Percentiles rank a stretch among this genome's conserved stretches.
phyloP scores from a whole-genome alignment of 1,140 invertebrate genomes.

The Oryctes rhinoceros region DNA sequence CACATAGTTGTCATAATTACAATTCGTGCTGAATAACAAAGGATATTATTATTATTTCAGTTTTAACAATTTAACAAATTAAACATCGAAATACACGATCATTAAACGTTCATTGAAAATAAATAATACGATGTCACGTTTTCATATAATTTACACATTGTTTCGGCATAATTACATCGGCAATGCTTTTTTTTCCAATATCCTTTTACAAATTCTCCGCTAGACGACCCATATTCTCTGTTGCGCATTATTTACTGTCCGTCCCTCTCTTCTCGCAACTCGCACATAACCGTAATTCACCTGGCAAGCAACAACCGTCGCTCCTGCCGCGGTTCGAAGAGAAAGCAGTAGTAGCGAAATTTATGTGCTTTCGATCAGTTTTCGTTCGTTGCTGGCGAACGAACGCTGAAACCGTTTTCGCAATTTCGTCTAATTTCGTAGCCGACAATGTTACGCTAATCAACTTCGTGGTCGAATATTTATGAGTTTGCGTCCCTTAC shows the following conservation, averaged over 20 bases:
- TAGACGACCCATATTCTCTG: constrained; percentile 21
- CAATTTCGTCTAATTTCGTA: constrained; percentile 35
- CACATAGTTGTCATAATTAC: no score
- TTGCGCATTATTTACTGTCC: constrained; percentile 27
- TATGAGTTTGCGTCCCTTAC: constrained; percentile 7
- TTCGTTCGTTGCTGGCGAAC: not conserved
- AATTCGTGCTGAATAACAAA: no score
- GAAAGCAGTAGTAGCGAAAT: constrained; percentile 22
- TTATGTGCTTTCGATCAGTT: constrained; percentile 34
- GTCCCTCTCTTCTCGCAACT: constrained; percentile 1
- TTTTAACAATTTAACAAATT: no score
- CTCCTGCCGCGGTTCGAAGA: not conserved
- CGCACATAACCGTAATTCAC: constrained; percentile 37
- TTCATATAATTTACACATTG: constrained; percentile 5
- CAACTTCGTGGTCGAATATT: constrained; percentile 34
- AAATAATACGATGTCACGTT: not conserved
- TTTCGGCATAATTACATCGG: not conserved
- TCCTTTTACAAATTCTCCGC: constrained; percentile 5
- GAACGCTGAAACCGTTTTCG: constrained; percentile 23
- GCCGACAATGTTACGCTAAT: constrained; percentile 31
- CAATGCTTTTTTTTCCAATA: not conserved
- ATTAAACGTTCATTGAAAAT: not conserved
- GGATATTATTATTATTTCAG: no score
- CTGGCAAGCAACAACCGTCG: constrained; percentile 24
- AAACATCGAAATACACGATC: not conserved